Percentiles rank a stretch among this genome's conserved stretches.
Evolutionary conservation across 2,888 invertebrate genomes (phyloP).

Genomic region (Cremastobaeus sp.): DNA sequence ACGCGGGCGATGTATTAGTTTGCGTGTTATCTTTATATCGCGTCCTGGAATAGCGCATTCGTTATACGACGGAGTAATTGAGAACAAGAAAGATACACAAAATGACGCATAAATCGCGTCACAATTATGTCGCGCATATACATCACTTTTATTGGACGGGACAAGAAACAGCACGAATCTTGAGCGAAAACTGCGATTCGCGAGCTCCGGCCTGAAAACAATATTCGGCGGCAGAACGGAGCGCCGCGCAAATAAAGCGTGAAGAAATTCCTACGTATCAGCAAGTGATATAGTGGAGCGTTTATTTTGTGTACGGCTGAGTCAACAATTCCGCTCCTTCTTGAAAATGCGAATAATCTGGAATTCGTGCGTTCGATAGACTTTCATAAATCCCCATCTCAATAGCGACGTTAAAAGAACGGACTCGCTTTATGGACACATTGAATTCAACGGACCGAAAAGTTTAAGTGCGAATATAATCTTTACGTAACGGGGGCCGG

Average conservation of each 20-base stretch:
- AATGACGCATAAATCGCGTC: constrained; percentile 32
- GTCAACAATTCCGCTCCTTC: constrained; percentile 41
- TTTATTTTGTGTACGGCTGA: constrained; percentile 46
- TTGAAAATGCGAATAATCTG: constrained; percentile 52
- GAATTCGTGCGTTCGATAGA: constrained; percentile 47
- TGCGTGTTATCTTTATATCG: constrained; percentile 46
- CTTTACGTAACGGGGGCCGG: constrained; percentile 42
- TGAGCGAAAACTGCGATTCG: background rate
- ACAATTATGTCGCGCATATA: constrained; percentile 15
- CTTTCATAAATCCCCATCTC: constrained; percentile 58
- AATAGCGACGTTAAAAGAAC: constrained; percentile 59
- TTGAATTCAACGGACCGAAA: constrained; percentile 61
- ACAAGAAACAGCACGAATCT: background rate
- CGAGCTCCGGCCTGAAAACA: constrained; percentile 22
- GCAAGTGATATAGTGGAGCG: constrained; percentile 27
- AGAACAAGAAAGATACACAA: constrained; percentile 31
- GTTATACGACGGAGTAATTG: constrained; percentile 30
- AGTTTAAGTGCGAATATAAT: constrained; percentile 59
- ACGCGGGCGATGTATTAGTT: constrained; percentile 11
- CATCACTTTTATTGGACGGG: constrained; percentile 27
- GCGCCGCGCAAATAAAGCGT: constrained; percentile 33
- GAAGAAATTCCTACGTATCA: constrained; percentile 37
- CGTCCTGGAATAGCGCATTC: constrained; percentile 32
- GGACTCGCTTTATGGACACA: constrained; percentile 58
- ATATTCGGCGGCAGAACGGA: constrained; percentile 12